These are phyloP conservation scores for Corythornis madagascariensis DNA, from an alignment of 2,113 vertebrate genomes.

Conservation along the genomic window DNA sequence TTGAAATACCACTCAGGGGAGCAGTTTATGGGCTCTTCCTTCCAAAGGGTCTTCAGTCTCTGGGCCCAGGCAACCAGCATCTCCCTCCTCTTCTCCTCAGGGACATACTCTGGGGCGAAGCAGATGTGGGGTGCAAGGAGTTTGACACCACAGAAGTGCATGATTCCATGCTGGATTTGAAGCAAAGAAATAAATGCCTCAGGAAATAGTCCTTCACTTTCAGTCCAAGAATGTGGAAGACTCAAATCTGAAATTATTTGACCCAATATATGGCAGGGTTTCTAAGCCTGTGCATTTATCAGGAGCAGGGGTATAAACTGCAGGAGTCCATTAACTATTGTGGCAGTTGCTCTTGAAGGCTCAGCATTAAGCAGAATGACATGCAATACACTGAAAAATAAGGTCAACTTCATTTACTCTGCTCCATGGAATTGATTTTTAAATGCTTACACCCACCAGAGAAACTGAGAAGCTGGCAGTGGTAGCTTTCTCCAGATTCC, in stretches of 20 bases:
- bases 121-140: slow-evolving; percentile 76
- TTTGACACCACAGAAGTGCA: slow-evolving; percentile 78
- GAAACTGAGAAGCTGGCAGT: not conserved
- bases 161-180: slow-evolving; percentile 67
- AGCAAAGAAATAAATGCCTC: not conserved
- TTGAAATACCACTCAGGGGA: slow-evolving; percentile 71
- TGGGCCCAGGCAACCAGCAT: slow-evolving; percentile 73
- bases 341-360: not conserved
- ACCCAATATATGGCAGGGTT: not conserved
- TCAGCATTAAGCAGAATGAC: not conserved
- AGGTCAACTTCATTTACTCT: not conserved
- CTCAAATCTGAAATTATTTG: not conserved
- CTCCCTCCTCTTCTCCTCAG: slow-evolving; percentile 62
- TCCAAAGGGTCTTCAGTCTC: slow-evolving; percentile 72
- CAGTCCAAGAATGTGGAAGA: not conserved
- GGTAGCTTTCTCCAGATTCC: not conserved
- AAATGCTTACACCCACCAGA: not conserved
- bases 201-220: not conserved
- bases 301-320: not conserved
- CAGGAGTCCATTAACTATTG: not conserved
- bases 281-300: not conserved
- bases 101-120: slow-evolving; percentile 49
- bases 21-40: slow-evolving; percentile 76
- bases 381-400: not conserved
- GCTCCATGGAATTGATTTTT: not conserved